Evolutionary conservation across 2,888 invertebrate genomes (phyloP), one percentile per base, ranked within the genome.

Genomic region (Tribolium freemani): DNA sequence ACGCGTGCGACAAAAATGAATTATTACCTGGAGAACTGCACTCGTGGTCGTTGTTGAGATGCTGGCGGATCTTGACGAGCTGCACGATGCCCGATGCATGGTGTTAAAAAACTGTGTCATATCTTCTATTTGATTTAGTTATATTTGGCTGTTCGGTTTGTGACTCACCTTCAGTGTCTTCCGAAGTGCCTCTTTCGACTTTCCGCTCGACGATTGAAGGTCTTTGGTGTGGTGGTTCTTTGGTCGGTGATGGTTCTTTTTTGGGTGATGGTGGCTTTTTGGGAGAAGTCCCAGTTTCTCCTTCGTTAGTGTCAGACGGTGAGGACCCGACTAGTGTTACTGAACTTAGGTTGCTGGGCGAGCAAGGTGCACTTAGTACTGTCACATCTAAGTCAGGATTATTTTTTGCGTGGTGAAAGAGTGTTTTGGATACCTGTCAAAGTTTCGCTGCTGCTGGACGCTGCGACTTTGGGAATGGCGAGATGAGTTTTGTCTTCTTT

Each of bases 391-490:
- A n/a, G 20, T 5, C 9, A 31, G 30, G 10, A 9, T 38, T 38
- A 8, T 0, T 38, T 38, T n/a, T 38, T 1, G n/a, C 6, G 5
- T 38, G 38, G n/a, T 38, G 5, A n/a, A 2, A 1, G 38, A 6
- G n/a, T 38, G n/a, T 38, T 38, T 38, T 38, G 6, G 26, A 31
- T 77, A 91, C 93, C 94, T 86, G 93, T 93, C 13, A 94, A 85
- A 0, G 94, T 94, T 83, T 94, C 94, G 63, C 93, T 91, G 83
- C 94, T 94, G 8, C 92, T 93, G 0, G 93, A 94, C 0, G 92
- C 90, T 81, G 93, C 91, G 51, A 92, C 91, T 86, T 92, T 93
- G 0, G 94, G 94, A 77, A 93, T 93, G 5, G 92, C 91, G 74
- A 93, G 86, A 84, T 91, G 91, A 73, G 89, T 89, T 74, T 87